Base-by-base conservation (phyloP, 2,797 vertebrate species). In the Rhinichthys osculus region DNA sequence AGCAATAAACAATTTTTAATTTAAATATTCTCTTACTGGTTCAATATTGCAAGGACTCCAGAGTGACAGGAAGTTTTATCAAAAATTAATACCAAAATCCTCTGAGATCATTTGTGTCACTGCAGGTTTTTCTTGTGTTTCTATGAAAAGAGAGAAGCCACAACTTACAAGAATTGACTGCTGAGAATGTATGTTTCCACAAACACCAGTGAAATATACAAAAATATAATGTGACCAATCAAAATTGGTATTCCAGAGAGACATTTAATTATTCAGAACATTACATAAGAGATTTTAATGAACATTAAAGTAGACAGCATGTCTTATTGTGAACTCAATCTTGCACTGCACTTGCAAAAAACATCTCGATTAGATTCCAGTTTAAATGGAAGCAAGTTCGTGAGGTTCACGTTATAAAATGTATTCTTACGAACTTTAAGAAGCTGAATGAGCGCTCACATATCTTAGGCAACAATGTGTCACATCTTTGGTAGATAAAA, bases 401-500 rank as follows among this genome's bases (percentile, higher is more conserved):
- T 33, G 3, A 66, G 17, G 35, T 70, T 70, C 35, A 13, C 3
- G 1, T 21, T 1, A 9, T 23, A 78, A 62, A 69, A 35, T 33
- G 27, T 4, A 67, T 21, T 35, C 8, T 8, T 16, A 13, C 9
- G 0, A 10, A 35, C 19, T 23, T 57, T 42, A 71, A 54, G 81
- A 83, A 27, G 27, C 50, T 64, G 16, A 83, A 50, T 30, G 23
- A 40, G 27, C 5, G 16, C 44, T 57, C 9, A 59, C 27, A 40
- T 64, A 27, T 83, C 54, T 76, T 35, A 66, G 80, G 30, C 23
- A 74, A 21, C 83, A 67, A 81, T 89, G 70, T 87, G 64, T 69
- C 76, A 86, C 87, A 79, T 82, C 74, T 82, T 64, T 59, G 62
- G 33, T 33, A 81, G 62, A 81, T 78, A 83, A 89, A 90, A 89